These are phyloP conservation scores for Antitype chi DNA, from an alignment of 2,888 invertebrate genomes.

Conservation along the genomic window DNA sequence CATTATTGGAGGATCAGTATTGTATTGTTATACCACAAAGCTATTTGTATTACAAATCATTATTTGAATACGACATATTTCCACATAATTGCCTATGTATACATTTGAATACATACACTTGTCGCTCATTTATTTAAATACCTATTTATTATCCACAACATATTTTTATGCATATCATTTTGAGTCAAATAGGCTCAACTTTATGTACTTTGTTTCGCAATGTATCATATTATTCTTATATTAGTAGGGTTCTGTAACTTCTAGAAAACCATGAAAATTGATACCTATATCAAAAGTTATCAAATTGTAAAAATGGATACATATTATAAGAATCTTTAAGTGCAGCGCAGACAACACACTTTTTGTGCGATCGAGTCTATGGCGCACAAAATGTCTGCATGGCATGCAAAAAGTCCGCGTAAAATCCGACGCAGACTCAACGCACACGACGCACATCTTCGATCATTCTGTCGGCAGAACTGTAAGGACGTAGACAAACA, in stretches of 20 bases:
- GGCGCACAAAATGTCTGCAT: too few relatives aligned
- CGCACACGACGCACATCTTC: too few relatives aligned
- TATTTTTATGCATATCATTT: slow-evolving; percentile 38
- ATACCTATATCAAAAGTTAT: background rate
- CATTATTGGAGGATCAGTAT: background rate
- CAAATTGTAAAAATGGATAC: slow-evolving; percentile 6
- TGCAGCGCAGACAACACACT: too few relatives aligned
- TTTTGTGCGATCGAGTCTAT: too few relatives aligned
- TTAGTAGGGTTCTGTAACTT: slow-evolving; percentile 9
- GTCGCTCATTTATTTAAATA: background rate
- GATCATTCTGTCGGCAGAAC: too few relatives aligned
- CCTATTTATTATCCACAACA: slow-evolving; percentile 1
- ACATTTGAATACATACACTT: background rate
- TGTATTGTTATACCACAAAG: background rate
- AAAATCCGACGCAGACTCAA: too few relatives aligned
- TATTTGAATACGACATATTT: background rate
- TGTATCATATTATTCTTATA: slow-evolving; percentile 6
- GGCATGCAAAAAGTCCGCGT: too few relatives aligned
- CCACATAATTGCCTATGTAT: background rate
- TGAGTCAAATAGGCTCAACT: slow-evolving; percentile 4
- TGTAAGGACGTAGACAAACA: too few relatives aligned
- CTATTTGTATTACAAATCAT: background rate
- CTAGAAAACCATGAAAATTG: slow-evolving; percentile 15
- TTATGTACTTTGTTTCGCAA: slow-evolving; percentile 19
- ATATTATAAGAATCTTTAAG: background rate